These are phyloP conservation scores for Idaea straminata DNA, from an alignment of 2,888 invertebrate genomes.

Conservation along the genomic window DNA sequence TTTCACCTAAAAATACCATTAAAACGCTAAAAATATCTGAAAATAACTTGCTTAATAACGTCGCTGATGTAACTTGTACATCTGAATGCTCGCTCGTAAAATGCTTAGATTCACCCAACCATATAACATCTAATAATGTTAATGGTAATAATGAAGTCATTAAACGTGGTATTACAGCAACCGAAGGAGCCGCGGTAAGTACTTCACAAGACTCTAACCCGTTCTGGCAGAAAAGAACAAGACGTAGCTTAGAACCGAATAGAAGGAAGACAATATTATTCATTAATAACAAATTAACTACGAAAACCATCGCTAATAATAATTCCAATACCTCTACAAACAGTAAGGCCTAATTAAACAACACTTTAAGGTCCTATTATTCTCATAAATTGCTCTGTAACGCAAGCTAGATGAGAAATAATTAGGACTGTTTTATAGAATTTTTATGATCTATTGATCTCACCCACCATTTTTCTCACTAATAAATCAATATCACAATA, in stretches of 20 bases:
- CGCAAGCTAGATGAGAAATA: constrained; percentile 65
- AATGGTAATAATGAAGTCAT: constrained; percentile 40
- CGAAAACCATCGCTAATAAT: constrained; percentile 45
- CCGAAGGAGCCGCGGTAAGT: constrained; percentile 58
- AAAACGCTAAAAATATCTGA: constrained; percentile 61
- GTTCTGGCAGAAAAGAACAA: constrained; percentile 71
- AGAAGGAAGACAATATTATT: constrained; percentile 75
- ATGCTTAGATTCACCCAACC: constrained; percentile 41
- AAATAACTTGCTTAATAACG: constrained; percentile 49
- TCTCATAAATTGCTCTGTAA: constrained; percentile 63
- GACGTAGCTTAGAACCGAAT: constrained; percentile 67
- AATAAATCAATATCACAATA: constrained; percentile 28
- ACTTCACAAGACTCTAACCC: constrained; percentile 71
- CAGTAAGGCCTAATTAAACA: constrained; percentile 37
- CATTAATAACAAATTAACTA: constrained; percentile 72
- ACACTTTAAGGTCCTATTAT: constrained; percentile 38
- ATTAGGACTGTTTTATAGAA: constrained; percentile 52
- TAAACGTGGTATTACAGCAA: constrained; percentile 49
- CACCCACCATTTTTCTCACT: constrained; percentile 42
- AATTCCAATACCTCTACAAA: constrained; percentile 41
- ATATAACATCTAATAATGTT: constrained; percentile 10
- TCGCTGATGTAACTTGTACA: constrained; percentile 52
- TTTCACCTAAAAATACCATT: constrained; percentile 75
- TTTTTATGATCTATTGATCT: constrained; percentile 68
- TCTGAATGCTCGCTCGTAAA: constrained; percentile 51